phyloP scores from a whole-genome alignment of 1,140 invertebrate genomes.

The Leptinotarsa undecemlineata region DNA sequence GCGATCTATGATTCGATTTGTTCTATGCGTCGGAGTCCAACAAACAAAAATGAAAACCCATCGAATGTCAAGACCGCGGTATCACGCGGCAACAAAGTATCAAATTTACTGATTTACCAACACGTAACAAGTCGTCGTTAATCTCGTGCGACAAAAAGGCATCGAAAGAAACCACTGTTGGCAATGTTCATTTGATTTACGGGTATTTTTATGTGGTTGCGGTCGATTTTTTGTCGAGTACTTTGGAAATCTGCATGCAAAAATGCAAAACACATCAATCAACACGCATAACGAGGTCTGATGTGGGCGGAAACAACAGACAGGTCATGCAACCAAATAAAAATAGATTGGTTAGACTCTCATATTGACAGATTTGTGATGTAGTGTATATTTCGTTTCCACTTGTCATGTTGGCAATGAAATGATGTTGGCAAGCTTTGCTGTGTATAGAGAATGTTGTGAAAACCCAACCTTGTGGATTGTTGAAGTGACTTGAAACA shows the following conservation, averaged over 20 bases:
- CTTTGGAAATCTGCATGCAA: constrained; percentile 18
- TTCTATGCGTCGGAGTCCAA: too few relatives aligned
- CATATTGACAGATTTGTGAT: constrained; percentile 11
- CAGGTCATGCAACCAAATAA: constrained; percentile 9
- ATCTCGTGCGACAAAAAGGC: constrained; percentile 9
- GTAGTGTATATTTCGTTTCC: neutral
- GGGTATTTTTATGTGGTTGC: constrained; percentile 12
- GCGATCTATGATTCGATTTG: too few relatives aligned
- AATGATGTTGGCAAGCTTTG: neutral
- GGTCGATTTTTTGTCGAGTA: constrained; percentile 19
- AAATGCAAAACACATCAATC: constrained; percentile 28
- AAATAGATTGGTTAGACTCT: neutral
- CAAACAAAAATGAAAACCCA: too few relatives aligned
- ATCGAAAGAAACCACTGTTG: constrained; percentile 17
- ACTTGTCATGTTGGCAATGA: neutral
- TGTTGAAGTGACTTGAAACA: too few relatives aligned
- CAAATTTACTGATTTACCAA: neutral
- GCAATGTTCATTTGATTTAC: constrained; percentile 10
- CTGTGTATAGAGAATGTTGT: too few relatives aligned
- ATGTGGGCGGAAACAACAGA: constrained; percentile 9
- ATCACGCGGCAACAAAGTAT: neutral
- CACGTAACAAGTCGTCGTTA: neutral
- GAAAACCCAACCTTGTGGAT: too few relatives aligned
- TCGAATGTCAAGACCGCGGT: neutral
- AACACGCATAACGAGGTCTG: neutral